Conservation (phyloP, 2,113 vertebrate genomes). For the Mormoops blainvillei region DNA sequence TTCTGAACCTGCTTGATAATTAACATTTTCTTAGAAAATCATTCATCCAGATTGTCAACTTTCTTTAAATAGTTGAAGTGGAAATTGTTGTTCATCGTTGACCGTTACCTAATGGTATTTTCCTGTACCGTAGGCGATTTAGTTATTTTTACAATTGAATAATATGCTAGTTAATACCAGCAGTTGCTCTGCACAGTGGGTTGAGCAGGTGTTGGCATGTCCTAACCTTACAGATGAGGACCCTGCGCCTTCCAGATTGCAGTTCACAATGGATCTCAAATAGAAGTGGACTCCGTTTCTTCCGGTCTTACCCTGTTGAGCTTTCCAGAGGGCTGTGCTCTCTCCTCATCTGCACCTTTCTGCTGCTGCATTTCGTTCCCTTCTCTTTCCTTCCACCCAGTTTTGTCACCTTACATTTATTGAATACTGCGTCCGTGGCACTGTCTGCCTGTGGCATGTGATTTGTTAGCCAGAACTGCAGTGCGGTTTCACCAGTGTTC, state of each 20-base stretch:
- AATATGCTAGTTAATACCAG: background rate
- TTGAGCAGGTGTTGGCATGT: background rate
- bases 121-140: background rate
- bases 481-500: constrained; percentile 8
- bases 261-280: background rate
- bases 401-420: background rate
- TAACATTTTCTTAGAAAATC: background rate
- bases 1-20: background rate
- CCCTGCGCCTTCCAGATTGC: background rate
- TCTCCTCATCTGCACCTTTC: background rate
- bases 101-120: background rate
- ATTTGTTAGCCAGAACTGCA: background rate
- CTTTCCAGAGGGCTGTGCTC: background rate
- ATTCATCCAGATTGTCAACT: background rate
- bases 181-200: background rate
- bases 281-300: background rate
- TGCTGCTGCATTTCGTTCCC: background rate
- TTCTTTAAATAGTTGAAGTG: constrained; percentile 7
- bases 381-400: background rate
- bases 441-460: background rate
- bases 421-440: background rate
- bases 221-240: background rate
- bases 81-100: background rate
- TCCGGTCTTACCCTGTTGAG: background rate
- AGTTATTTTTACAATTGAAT: background rate